Base-by-base conservation (phyloP, 2,797 vertebrate genomes). In the Threskiornis aethiopicus region DNA sequence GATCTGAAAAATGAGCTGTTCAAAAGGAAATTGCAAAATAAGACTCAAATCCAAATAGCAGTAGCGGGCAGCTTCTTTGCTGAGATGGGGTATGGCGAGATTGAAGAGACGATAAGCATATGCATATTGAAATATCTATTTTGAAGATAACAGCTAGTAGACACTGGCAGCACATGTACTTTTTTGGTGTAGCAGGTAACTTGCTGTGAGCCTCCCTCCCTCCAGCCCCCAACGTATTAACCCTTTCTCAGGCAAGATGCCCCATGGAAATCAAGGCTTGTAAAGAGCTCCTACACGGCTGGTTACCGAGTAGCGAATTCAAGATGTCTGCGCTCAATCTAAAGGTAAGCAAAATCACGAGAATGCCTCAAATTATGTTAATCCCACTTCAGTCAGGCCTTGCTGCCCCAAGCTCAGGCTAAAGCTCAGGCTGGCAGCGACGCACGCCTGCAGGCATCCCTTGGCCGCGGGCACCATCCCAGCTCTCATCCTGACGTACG, bases 21-120 rank as follows among this genome's bases (percentile, higher is more conserved):
- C 35, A 10, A 95, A 82, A 96, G 82, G 87, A 97, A 96, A 96
- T 78, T 85, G 91, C 92, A 97, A 96, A 97, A 85, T 69, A 57
- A 91, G 69, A 80, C 91, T 67, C 81, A 72, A 89, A 69, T 73
- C 89, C 96, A 84, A 78, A 61, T 41, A 39, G 26, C 71, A 80
- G 73, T 24, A 22, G 78, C 46, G 49, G 52, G 69, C 67, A 12
- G 73, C 59, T 35, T 75, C 80, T 44, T 8, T 15, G 78, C 61
- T 24, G 85, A 52, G 70, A 21, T 26, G 82, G 86, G 89, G 31
- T 3, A 59, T 3, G 11, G 51, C 2, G 51, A 93, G 97, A 97
- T 96, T 3, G 73, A 79, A 42, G 82, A 21, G 35, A 49, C 20
- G 59, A 95, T 93, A 91, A 0, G 33, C 26, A 4, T 5, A 20